These are phyloP conservation scores for Dichetophora obliterata DNA, from an alignment of 2,888 invertebrate genomes.

Conservation along the genomic window DNA sequence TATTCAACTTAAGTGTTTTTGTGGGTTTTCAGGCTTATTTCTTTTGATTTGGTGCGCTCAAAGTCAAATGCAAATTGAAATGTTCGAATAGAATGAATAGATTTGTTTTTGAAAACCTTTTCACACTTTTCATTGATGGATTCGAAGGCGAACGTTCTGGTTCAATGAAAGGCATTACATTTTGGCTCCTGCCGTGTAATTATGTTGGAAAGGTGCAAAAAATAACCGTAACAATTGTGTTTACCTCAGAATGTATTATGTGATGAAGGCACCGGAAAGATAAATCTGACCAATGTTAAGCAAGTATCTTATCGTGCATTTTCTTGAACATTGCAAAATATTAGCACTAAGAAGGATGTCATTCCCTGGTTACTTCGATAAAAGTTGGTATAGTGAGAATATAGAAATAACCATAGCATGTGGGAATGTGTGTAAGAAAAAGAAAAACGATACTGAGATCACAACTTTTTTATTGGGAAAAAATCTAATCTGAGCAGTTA, in stretches of 20 bases:
- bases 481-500: too few species aligned
- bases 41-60: constrained; percentile 32
- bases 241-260: constrained; percentile 60
- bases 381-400: too few species aligned
- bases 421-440: too few species aligned
- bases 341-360: too few species aligned
- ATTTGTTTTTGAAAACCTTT: constrained; percentile 55
- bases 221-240: constrained; percentile 67
- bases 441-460: too few species aligned
- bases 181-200: constrained; percentile 65
- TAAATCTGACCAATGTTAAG: too few species aligned
- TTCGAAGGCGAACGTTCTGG: neutral
- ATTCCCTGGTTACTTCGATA: too few species aligned
- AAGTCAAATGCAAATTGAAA: constrained; percentile 70
- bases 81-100: constrained; percentile 47
- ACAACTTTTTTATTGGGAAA: too few species aligned
- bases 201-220: constrained; percentile 67
- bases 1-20: constrained; percentile 18
- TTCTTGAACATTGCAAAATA: neutral
- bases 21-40: constrained; percentile 23
- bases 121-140: constrained; percentile 55
- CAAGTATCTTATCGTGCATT: neutral
- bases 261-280: neutral
- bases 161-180: constrained; percentile 35
- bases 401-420: too few species aligned